These are phyloP conservation scores for Orthosia gracilis DNA, from an alignment of 2,888 invertebrate species.

Conservation along the genomic window DNA sequence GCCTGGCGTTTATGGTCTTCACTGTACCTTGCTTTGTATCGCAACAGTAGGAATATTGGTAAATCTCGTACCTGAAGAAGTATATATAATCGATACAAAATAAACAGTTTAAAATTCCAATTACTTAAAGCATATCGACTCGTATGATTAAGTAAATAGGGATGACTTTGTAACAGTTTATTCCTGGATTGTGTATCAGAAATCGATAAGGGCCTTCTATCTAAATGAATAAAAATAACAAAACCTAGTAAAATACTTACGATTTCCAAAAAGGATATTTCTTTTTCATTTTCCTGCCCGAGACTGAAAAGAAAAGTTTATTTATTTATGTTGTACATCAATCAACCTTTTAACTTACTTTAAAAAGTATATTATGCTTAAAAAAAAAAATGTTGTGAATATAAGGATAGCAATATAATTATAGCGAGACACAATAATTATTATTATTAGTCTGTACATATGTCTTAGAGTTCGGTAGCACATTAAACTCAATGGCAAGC, in stretches of 20 bases:
- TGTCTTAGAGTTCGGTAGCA: neutral
- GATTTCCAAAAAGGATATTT: conserved; percentile 57
- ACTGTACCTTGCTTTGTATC: neutral
- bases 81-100: neutral
- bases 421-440: neutral
- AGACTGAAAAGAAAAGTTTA: conserved; percentile 50
- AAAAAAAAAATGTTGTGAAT: neutral
- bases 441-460: neutral
- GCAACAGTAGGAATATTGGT: neutral
- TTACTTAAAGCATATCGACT: neutral
- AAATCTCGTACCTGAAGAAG: no score
- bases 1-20: no score
- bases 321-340: conserved; percentile 18
- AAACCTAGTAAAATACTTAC: conserved; percentile 62
- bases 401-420: neutral
- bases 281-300: conserved; percentile 32
- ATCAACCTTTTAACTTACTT: neutral
- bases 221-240: neutral
- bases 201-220: neutral
- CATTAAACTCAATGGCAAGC: neutral
- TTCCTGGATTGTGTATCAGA: neutral
- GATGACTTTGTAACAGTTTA: neutral
- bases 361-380: neutral
- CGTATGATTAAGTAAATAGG: neutral
- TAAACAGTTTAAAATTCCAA: neutral